Percentiles rank a stretch among this genome's conserved stretches.
Evolutionary conservation across 2,113 vertebrate species (phyloP).

Genomic region (Callocephalon fimbriatum): DNA sequence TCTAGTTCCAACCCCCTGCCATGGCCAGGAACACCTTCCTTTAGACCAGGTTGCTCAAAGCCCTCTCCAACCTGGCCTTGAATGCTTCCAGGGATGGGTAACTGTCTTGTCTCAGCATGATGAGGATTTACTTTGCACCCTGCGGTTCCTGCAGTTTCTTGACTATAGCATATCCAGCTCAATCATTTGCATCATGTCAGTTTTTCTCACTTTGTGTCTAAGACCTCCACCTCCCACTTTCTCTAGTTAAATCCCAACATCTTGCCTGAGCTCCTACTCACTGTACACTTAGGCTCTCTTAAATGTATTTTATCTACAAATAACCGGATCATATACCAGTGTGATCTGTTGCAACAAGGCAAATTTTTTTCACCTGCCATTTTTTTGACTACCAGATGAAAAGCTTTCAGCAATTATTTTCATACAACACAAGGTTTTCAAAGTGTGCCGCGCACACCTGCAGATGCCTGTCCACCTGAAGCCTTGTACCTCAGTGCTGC

Average conservation of each 20-base stretch:
- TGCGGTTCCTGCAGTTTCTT: neutral
- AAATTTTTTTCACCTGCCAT: rapidly evolving
- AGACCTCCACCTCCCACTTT: neutral
- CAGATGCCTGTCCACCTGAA: rapidly evolving
- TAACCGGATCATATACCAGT: rapidly evolving
- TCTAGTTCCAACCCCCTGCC: neutral
- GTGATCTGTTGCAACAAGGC: neutral
- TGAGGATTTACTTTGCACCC: neutral
- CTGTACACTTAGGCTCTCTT: neutral
- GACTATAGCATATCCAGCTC: rapidly evolving
- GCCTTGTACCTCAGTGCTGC: rapidly evolving
- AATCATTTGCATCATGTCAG: neutral
- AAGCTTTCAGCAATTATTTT: neutral
- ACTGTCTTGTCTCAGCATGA: neutral
- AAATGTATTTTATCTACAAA: neutral
- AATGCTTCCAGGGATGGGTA: neutral
- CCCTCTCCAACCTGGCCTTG: neutral
- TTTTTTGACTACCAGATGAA: neutral
- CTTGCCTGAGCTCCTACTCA: rapidly evolving
- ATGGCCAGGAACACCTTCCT: neutral
- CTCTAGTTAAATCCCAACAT: neutral
- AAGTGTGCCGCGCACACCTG: rapidly evolving
- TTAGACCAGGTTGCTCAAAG: neutral
- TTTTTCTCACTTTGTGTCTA: neutral
- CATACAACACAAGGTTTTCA: neutral